phyloP scores from a whole-genome alignment of 2,888 invertebrate genomes.

The Bimastos eiseni region DNA sequence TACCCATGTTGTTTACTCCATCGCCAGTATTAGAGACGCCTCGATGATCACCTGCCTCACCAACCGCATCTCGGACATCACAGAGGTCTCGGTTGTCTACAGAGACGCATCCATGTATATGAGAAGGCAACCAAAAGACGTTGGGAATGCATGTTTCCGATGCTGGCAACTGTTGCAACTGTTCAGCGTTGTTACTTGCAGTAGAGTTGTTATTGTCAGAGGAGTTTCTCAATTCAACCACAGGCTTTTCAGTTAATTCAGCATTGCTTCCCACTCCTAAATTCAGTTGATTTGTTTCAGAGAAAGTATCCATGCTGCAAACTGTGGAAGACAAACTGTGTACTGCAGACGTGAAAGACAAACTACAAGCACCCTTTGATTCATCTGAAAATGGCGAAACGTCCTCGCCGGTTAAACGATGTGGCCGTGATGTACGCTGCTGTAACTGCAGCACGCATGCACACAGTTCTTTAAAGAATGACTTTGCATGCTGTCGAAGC shows the following conservation, averaged over 20 bases:
- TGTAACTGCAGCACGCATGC: background rate
- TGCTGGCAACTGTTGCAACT: too few relatives aligned
- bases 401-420: background rate
- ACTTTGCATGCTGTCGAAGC: slow-evolving; percentile 22
- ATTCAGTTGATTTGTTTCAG: background rate
- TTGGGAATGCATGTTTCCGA: background rate
- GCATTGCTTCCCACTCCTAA: background rate
- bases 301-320: background rate
- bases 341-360: background rate
- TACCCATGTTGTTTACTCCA: background rate
- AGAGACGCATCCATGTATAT: background rate
- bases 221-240: background rate
- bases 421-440: background rate
- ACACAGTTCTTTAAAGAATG: slow-evolving; percentile 21
- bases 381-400: background rate
- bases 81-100: background rate
- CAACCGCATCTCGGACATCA: background rate
- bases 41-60: background rate
- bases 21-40: background rate
- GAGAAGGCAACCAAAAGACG: background rate
- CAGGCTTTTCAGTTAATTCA: background rate
- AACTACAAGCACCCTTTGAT: background rate
- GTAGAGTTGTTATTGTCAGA: background rate
- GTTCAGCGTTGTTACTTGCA: too few relatives aligned
- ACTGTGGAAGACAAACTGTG: background rate